Evolutionary conservation across 1,140 invertebrate genomes (phyloP).

Genomic region (Danaus plexippus): DNA sequence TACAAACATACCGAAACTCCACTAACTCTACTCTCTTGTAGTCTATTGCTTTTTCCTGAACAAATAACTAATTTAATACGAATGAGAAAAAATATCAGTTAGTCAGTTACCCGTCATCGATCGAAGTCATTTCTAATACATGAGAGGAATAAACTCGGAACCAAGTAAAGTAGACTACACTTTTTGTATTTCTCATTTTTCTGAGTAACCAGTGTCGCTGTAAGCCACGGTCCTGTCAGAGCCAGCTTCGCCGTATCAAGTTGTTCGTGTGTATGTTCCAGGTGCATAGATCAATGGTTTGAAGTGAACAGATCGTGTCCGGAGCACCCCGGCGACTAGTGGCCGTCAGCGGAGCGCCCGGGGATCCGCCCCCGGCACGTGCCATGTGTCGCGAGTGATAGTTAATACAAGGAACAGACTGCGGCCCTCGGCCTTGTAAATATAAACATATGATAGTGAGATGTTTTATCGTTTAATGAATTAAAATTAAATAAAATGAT

Average conservation of each 20-base stretch:
- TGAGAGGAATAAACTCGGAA: too few relatives aligned
- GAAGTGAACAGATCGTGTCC: constrained; percentile 97
- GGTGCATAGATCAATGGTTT: constrained; percentile 98
- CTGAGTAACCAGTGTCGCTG: too few relatives aligned
- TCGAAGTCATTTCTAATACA: too few relatives aligned
- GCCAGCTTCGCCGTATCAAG: background rate
- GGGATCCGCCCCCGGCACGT: constrained; percentile 20
- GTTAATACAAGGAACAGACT: constrained; percentile 59
- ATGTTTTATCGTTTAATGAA: constrained; percentile 62
- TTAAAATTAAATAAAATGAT: constrained; percentile 23
- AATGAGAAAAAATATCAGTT: too few relatives aligned
- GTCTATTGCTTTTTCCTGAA: too few relatives aligned
- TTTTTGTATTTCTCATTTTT: too few relatives aligned
- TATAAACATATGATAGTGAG: constrained; percentile 66
- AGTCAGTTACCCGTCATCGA: too few relatives aligned
- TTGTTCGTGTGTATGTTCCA: constrained; percentile 59
- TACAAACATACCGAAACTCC: too few relatives aligned
- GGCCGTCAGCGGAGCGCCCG: constrained; percentile 21
- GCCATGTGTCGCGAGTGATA: constrained; percentile 58
- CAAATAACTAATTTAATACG: too few relatives aligned
- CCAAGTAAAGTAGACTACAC: too few relatives aligned
- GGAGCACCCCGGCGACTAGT: constrained; percentile 94
- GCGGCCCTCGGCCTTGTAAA: constrained; percentile 53
- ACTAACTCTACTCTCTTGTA: too few relatives aligned
- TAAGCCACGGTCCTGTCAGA: background rate